phyloP scores from a whole-genome alignment of 2,797 vertebrate genomes.

The Danio kyathit region DNA sequence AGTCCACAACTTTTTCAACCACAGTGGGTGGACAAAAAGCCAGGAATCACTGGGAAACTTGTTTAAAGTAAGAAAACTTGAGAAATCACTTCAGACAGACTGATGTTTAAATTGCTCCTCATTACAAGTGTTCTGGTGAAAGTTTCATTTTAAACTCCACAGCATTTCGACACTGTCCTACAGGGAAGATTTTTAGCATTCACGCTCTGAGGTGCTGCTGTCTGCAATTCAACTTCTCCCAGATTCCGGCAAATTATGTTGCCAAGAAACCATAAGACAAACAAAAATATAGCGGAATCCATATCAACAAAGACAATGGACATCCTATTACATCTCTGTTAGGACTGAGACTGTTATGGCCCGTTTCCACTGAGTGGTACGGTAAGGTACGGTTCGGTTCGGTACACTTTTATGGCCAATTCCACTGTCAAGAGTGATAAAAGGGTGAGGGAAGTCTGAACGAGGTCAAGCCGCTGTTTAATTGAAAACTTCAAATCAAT shows the following conservation, averaged over 20 bases:
- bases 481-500: constrained; percentile 10
- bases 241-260: constrained; percentile 11
- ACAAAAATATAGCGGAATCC: constrained; percentile 2
- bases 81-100: constrained; percentile 9
- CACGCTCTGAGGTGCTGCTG: constrained; percentile 15
- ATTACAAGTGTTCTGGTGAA: not conserved
- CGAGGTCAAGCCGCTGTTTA: constrained; percentile 23
- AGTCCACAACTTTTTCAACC: not conserved
- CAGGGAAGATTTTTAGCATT: not conserved
- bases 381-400: too few relatives aligned
- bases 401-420: too few relatives aligned
- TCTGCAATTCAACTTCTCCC: not conserved
- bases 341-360: constrained; percentile 32
- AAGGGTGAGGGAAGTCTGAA: not conserved
- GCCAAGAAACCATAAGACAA: constrained; percentile 35
- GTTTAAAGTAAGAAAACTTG: not conserved
- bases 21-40: not conserved
- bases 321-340: constrained; percentile 26
- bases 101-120: constrained; percentile 10
- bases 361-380: too few relatives aligned
- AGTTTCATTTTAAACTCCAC: not conserved
- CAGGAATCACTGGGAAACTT: not conserved
- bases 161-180: not conserved
- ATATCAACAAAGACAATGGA: constrained; percentile 37
- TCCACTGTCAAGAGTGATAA: not conserved